phyloP scores from a whole-genome alignment of 2,888 invertebrate genomes.

The Matsumyia berberina region DNA sequence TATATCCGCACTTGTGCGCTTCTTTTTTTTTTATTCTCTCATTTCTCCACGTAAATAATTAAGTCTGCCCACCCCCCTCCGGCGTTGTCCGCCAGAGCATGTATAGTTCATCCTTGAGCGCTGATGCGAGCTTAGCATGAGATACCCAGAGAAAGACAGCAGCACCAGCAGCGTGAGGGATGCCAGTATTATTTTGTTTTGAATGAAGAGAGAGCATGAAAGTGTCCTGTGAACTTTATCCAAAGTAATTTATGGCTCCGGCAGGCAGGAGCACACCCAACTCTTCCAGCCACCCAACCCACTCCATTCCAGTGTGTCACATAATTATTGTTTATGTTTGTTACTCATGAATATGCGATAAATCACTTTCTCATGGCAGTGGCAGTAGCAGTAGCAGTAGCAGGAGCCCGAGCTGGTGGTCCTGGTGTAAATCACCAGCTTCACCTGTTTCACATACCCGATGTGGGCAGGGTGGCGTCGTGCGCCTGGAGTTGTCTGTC shows the following conservation, averaged over 20 bases:
- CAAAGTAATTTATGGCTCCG: slow-evolving; percentile 46
- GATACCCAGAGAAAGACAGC: slow-evolving; percentile 39
- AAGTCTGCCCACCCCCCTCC: slow-evolving; percentile 28
- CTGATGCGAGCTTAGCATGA: slow-evolving; percentile 35
- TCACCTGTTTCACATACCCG: slow-evolving; percentile 5
- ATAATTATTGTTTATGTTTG: slow-evolving; percentile 75
- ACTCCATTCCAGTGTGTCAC: slow-evolving; percentile 56
- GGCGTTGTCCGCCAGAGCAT: slow-evolving; percentile 1
- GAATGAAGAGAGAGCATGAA: slow-evolving; percentile 40
- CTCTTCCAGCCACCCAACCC: slow-evolving; percentile 4
- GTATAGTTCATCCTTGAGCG: slow-evolving; percentile 49
- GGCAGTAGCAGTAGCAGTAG: slow-evolving; percentile 36
- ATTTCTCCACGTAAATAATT: slow-evolving; percentile 51
- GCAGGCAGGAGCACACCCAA: slow-evolving; percentile 11
- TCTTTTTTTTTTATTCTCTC: slow-evolving; percentile 4
- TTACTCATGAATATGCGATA: slow-evolving; percentile 73
- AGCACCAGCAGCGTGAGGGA: too few relatives aligned
- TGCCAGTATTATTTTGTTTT: slow-evolving; percentile 34
- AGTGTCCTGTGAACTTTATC: slow-evolving; percentile 65
- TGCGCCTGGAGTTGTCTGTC: slow-evolving; percentile 38
- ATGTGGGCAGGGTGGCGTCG: background rate
- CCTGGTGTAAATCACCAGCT: slow-evolving; percentile 18
- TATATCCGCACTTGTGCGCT: slow-evolving; percentile 27
- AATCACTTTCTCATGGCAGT: slow-evolving; percentile 61
- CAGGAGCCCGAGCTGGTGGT: slow-evolving; percentile 11